Conservation (phyloP, 2,113 vertebrate genomes). For the Oenanthe oenanthe region DNA sequence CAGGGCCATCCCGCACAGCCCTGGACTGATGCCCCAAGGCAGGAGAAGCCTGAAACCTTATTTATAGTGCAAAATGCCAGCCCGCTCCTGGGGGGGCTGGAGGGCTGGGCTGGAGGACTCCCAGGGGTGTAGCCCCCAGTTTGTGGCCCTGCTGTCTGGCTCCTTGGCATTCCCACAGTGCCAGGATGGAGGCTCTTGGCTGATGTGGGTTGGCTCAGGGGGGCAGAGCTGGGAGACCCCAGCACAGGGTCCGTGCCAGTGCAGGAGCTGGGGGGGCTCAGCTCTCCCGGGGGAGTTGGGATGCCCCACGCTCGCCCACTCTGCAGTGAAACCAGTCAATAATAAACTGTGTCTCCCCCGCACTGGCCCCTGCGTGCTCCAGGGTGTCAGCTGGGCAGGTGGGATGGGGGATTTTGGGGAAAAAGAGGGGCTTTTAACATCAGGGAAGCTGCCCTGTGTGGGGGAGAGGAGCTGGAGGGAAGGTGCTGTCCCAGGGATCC, state of each 20-base stretch:
- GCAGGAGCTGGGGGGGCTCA: not conserved
- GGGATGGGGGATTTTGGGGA: not conserved
- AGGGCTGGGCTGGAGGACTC: not conserved
- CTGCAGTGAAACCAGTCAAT: not conserved
- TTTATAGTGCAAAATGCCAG: not conserved
- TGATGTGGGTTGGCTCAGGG: not conserved
- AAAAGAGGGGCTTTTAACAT: not conserved
- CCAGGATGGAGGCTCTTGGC: not conserved
- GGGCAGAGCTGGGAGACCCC: not conserved
- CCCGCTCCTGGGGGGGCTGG: accelerated
- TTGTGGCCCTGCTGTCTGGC: not conserved
- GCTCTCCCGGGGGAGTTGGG: not conserved
- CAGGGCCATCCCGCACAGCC: not conserved
- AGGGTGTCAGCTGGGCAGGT: accelerated
- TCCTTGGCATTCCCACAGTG: not conserved
- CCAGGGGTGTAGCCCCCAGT: accelerated
- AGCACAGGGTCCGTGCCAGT: accelerated
- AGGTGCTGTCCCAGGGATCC: too few relatives aligned
- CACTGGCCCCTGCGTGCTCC: not conserved
- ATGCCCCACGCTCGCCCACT: accelerated
- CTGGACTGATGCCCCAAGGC: not conserved
- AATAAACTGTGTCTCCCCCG: not conserved
- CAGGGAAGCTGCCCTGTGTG: not conserved
- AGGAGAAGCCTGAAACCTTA: not conserved
- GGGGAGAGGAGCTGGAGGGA: not conserved